Evolutionary conservation across 2,113 vertebrate genomes (phyloP), one percentile per base, ranked within the genome.

Genomic region (Ariopsis seemanni): DNA sequence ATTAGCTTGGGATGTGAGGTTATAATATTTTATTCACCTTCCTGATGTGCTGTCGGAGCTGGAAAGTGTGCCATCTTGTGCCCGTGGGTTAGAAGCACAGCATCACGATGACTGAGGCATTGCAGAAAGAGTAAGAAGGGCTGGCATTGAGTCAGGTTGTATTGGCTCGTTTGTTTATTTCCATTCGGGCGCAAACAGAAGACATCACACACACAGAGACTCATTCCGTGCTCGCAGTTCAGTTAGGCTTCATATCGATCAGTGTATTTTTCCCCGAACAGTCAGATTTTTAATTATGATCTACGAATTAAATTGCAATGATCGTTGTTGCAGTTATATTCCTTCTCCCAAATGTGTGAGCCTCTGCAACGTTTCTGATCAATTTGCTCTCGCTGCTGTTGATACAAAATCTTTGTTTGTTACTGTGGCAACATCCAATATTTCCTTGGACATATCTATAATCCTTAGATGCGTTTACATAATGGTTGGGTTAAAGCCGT

Each of bases 1-100:
- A 79, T 85, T 75, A 89, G 78, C 48, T 62, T 63, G 69, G 25
- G 34, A 55, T 91, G 60, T 62, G 60, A 82, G 65, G 77, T 34
- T 80, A 82, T 87, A 85, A 81, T 79, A 75, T 85, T 90, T 42
- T 84, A 69, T 84, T 75, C 67, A 52, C 75, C 42, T 62, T 88
- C 10, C 11, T 5, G 22, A 52, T 8, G 12, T 14, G 34, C 17
- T 75, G 25, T 74, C 57, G n/a, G 4, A 11, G 88, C 80, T 88
- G 86, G 86, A 79, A 88, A 87, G 87, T 86, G 18, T 90, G 88
- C 90, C 91, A 90, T 87, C 92, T 92, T 89, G 90, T 93, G 92
- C 71, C 60, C 5, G 67, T 86, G 69, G 48, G 57, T 27, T 0
- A 25, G 85, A 86, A 91, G 83, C 87, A 69, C 90, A 91, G 14